phyloP scores from a whole-genome alignment of 2,888 invertebrate genomes.

The Dryadula phaetusa region DNA sequence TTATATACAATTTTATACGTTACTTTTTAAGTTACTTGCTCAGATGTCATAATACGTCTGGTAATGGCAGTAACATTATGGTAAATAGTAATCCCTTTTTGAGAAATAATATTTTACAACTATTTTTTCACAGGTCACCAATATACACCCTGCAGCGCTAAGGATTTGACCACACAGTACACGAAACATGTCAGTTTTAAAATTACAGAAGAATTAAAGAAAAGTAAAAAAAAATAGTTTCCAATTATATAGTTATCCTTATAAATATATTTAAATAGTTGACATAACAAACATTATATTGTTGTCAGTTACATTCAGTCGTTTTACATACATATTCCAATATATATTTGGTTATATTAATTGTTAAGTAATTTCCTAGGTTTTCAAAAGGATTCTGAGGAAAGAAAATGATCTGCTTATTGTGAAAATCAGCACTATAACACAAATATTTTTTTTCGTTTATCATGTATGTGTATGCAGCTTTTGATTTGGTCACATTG shows the following conservation, averaged over 20 bases:
- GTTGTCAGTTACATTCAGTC: neutral
- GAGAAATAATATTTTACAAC: conserved; percentile 22
- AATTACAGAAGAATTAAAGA: neutral
- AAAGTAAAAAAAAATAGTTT: neutral
- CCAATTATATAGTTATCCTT: neutral
- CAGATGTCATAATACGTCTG: conserved; percentile 17
- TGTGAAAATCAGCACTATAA: too few relatives aligned
- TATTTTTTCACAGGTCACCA: conserved; percentile 47
- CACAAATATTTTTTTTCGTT: neutral
- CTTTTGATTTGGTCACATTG: conserved; percentile 58
- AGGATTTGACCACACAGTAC: conserved; percentile 53
- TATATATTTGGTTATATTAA: neutral
- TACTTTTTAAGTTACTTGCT: neutral
- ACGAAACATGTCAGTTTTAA: neutral
- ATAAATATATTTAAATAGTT: neutral
- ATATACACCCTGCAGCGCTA: conserved; percentile 73
- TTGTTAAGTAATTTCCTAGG: neutral
- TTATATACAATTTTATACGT: conserved; percentile 10
- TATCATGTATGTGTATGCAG: conserved; percentile 50
- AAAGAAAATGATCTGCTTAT: too few relatives aligned
- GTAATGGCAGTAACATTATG: neutral
- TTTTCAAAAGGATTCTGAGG: neutral
- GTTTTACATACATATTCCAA: neutral
- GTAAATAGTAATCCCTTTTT: conserved; percentile 23
- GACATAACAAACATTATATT: too few relatives aligned